These are phyloP conservation scores for Chiridota heheva DNA, from an alignment of 35 echinoderm and acorn worm species.

Conservation along the genomic window DNA sequence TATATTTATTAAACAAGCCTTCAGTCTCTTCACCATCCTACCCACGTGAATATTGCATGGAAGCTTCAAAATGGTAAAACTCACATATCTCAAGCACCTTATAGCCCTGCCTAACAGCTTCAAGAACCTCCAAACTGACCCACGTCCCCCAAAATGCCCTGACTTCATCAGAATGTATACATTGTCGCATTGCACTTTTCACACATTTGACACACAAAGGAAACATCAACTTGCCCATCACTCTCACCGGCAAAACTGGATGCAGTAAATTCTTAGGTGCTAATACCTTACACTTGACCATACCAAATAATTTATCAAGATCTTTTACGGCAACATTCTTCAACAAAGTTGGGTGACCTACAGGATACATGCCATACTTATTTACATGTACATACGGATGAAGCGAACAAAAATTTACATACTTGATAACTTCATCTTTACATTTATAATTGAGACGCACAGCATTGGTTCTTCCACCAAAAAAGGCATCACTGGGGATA, in stretches of 20 bases:
- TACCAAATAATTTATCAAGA: too few relatives aligned
- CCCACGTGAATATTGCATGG: slow-evolving; percentile 9
- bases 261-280: slow-evolving; percentile 4
- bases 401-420: slow-evolving; percentile 60
- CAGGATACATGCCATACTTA: too few relatives aligned
- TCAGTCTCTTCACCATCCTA: slow-evolving; percentile 17
- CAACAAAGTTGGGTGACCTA: too few relatives aligned
- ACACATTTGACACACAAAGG: slow-evolving; percentile 1
- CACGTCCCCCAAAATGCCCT: slow-evolving; percentile 43
- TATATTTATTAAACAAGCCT: too few relatives aligned
- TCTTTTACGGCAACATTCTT: too few relatives aligned
- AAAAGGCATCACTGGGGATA: slow-evolving; percentile 62
- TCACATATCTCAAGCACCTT: slow-evolving; percentile 22
- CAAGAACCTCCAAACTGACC: slow-evolving; percentile 49
- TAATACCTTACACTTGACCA: background rate
- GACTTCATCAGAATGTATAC: slow-evolving; percentile 19
- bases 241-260: slow-evolving; percentile 1
- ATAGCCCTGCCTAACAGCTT: slow-evolving; percentile 55
- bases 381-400: too few relatives aligned
- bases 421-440: slow-evolving; percentile 49
- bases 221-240: background rate
- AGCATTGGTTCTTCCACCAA: slow-evolving; percentile 59
- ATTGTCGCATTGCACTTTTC: background rate
- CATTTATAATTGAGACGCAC: slow-evolving; percentile 39
- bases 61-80: slow-evolving; percentile 60